Evolutionary conservation across 2,113 vertebrate genomes (phyloP), one percentile per base, ranked within the genome.

Genomic region (Callithrix jacchus): DNA sequence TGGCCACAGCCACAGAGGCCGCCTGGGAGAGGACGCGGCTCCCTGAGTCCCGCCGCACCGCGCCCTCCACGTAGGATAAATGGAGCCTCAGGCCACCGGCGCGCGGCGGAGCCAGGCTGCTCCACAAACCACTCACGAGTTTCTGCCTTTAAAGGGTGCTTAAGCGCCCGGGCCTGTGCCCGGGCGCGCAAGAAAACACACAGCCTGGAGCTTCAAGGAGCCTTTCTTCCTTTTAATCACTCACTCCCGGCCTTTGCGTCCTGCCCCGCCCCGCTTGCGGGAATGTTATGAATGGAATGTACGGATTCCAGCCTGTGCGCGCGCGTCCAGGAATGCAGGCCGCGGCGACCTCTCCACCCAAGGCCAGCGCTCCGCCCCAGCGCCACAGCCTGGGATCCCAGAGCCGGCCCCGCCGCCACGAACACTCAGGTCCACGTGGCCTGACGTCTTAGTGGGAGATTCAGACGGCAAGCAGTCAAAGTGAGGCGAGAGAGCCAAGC

Each of bases 251-350:
- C 32, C 87, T 77, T 20, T 52, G 58, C 37, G 32, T 35, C 58
- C 30, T 64, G 49, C 70, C 45, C 35, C 8, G 9, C 84, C 45
- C 18, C 40, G 21, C 42, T 42, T 30, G 5, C 52, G 7, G 85
- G 95, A 91, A 81, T 95, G 97, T 89, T 95, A 97, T 96, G 98
- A 96, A 97, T 95, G 98, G 97, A 98, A 98, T 97, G 97, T 93
- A 81, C 37, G 42, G 40, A 95, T 93, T 97, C 93, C 92, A 89
- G 82, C 61, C 61, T 21, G 25, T 93, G 88, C 18, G 61, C 45
- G 47, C 8, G 23, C 0, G 27, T 80, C 70, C 83, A 94, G 76
- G 93, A 97, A 97, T 89, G 95, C n/a, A 45, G 32, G 52, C 71
- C 45, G 11, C 21, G 2, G 21, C 6, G 35, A 66, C 90, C 95